phyloP scores from a whole-genome alignment of 1,140 invertebrate species.

The Microplitis demolitor region DNA sequence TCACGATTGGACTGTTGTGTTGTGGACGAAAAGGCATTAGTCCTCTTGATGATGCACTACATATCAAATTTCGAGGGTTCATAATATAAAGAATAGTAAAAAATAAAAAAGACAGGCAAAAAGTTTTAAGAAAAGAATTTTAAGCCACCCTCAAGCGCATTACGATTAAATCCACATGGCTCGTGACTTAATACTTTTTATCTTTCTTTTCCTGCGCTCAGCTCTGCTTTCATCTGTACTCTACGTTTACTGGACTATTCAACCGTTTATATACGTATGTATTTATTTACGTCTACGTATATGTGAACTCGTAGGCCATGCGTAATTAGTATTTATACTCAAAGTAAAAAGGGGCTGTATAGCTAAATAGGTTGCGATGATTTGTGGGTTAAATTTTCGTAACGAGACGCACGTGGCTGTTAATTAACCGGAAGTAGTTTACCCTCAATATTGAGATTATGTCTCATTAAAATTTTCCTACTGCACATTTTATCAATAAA shows the following conservation, averaged over 20 bases:
- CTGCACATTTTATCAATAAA: background rate
- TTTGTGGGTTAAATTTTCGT: constrained; percentile 28
- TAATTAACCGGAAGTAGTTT: constrained; percentile 27
- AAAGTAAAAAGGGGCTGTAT: background rate
- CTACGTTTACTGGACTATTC: background rate
- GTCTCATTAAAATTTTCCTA: constrained; percentile 10
- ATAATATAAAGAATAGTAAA: background rate
- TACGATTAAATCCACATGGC: constrained; percentile 8
- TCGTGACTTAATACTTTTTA: background rate
- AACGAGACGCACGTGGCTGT: constrained; percentile 31
- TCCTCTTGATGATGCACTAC: constrained; percentile 12
- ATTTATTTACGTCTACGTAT: too few species aligned
- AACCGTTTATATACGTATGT: background rate
- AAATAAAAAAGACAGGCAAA: background rate
- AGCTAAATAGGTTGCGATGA: constrained; percentile 17
- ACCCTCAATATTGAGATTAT: background rate
- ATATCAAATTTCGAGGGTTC: constrained; percentile 28
- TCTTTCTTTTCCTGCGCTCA: background rate
- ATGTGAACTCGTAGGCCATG: background rate
- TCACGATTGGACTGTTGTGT: constrained; percentile 9
- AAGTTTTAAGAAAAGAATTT: constrained; percentile 26
- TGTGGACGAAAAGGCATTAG: constrained; percentile 10
- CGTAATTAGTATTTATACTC: constrained; percentile 31
- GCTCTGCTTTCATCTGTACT: background rate
- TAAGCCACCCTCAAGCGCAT: constrained; percentile 1